These are phyloP conservation scores for Machimus atricapillus DNA, from an alignment of 2,888 invertebrate species.

Conservation along the genomic window DNA sequence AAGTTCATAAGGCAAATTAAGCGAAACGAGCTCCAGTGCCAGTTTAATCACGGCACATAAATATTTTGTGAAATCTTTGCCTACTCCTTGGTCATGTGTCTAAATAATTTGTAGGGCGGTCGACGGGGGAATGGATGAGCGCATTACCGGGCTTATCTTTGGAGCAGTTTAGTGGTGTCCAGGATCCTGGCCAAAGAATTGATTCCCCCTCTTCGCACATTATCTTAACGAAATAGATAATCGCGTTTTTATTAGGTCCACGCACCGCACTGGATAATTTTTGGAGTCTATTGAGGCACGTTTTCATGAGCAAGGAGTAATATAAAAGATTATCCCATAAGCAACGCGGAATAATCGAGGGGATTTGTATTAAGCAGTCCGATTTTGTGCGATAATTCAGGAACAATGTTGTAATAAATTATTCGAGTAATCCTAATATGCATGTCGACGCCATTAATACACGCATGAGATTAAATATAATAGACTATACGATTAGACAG, in stretches of 20 bases:
- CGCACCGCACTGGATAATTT: neutral
- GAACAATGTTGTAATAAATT: neutral
- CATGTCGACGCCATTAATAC: neutral
- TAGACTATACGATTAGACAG: no score
- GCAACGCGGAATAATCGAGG: neutral
- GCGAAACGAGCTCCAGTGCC: constrained; percentile 3
- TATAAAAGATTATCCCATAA: neutral
- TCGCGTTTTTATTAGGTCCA: neutral
- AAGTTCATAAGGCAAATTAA: constrained; percentile 32
- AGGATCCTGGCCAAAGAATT: neutral
- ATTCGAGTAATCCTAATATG: neutral
- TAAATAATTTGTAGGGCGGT: neutral
- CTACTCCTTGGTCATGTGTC: constrained; percentile 4
- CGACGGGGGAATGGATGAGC: neutral
- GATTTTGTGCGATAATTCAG: neutral
- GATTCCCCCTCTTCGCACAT: neutral
- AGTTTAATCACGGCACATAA: constrained; percentile 9
- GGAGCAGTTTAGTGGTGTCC: neutral
- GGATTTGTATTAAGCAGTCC: neutral
- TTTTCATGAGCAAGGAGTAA: neutral
- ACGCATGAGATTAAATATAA: neutral
- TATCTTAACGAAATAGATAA: neutral
- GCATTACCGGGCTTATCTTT: neutral
- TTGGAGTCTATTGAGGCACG: neutral
- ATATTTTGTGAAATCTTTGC: constrained; percentile 19